Conservation (phyloP, 2,888 invertebrate species). For the Parochlus steinenii region DNA sequence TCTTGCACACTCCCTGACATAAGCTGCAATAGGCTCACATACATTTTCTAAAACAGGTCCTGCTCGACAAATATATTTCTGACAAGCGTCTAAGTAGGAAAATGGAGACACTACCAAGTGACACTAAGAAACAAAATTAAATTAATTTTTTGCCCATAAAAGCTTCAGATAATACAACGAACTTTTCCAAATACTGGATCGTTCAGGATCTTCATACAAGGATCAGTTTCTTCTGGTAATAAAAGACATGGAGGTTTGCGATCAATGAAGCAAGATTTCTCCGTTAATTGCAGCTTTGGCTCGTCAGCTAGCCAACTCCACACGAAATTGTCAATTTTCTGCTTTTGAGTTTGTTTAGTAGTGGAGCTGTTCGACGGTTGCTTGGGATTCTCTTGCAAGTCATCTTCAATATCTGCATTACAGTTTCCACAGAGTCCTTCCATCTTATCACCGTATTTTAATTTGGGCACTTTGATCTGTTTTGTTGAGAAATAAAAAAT, state of each 20-base stretch:
- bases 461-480: conserved; percentile 50
- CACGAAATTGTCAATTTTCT: conserved; percentile 32
- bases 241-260: conserved; percentile 32
- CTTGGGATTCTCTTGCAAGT: conserved; percentile 37
- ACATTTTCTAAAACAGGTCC: conserved; percentile 35
- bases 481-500: conserved; percentile 31
- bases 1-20: conserved; percentile 52
- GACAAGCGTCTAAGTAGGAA: conserved; percentile 50
- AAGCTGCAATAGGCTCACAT: conserved; percentile 50
- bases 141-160: too few relatives aligned
- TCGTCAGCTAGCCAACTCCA: conserved; percentile 40
- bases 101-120: conserved; percentile 53
- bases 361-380: conserved; percentile 18
- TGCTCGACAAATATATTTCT: conserved; percentile 44
- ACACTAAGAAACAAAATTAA: too few relatives aligned
- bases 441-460: conserved; percentile 49
- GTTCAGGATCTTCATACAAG: conserved; percentile 47
- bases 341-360: conserved; percentile 10
- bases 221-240: conserved; percentile 42
- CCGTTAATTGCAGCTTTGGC: conserved; percentile 31
- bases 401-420: conserved; percentile 39
- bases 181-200: conserved; percentile 39
- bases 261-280: conserved; percentile 34
- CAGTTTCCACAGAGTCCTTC: conserved; percentile 73
- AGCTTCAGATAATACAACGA: too few relatives aligned